Base-by-base conservation (phyloP, 2,797 vertebrate genomes). In the Acropternis orthonyx region DNA sequence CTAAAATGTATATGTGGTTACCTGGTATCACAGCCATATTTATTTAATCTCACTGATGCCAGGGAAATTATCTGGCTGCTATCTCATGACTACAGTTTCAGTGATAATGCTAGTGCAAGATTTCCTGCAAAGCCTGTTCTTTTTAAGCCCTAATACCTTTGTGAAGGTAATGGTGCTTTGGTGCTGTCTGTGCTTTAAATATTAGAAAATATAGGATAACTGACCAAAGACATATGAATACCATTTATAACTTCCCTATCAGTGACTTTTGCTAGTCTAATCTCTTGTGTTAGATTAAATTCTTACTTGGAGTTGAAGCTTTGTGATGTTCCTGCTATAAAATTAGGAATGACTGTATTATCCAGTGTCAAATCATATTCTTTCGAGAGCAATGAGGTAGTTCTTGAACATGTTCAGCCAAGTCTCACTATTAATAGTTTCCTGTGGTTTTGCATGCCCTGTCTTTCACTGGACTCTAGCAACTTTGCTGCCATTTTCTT, bases 371-470 rank as follows among this genome's bases (percentile, higher is more conserved):
- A 72, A 72, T 92, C 30, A 43, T 13, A 9, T 9, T 67, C 54
- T 54, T 77, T 58, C 16, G 63, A 28, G 48, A 80, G 22, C 34
- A 28, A 17, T 15, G 34, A 56, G 56, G 18, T 5, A 16, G 44
- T 67, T 95, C 30, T 19, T 10, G 32, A 67, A 44, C 21, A 19
- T 48, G 7, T 6, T 72, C 4, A 59, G 8, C 15, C 11, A 58
- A 39, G 24, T 81, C 26, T 52, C 18, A 22, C 13, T 71, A 1
- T 55, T 62, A 63, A 5, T 44, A 56, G 7, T 80, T 41, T 36
- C 7, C 10, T 0, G 0, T 66, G 52, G 4, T 67, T 73, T 62
- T 77, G 13, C 51, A 56, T 56, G 41, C 20, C 12, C 16, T 92
- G n/a, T 16, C 26, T 94, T 76, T 80, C 39, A 30, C 27, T 76